Evolutionary conservation across 2,888 invertebrate species (phyloP).

Genomic region (Philonicus albiceps): DNA sequence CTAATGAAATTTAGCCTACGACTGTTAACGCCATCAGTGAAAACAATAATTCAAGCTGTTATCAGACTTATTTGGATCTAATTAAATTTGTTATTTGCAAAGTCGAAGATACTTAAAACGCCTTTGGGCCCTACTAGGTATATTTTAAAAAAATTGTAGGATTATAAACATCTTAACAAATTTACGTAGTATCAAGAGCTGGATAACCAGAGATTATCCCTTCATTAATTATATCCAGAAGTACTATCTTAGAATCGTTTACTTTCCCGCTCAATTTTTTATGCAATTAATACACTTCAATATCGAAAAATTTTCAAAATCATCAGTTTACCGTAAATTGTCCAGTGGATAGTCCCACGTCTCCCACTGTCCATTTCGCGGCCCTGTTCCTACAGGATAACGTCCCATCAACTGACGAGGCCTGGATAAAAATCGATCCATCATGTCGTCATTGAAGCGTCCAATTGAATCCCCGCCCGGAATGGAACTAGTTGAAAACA

Average conservation of each 20-base stretch:
- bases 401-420: not conserved
- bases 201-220: not conserved
- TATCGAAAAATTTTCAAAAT: not conserved
- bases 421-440: slow-evolving; percentile 16
- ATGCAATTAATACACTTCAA: not conserved
- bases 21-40: no score
- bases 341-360: not conserved
- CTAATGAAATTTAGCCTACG: no score
- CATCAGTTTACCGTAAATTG: not conserved
- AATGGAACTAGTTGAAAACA: slow-evolving; percentile 28
- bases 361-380: not conserved
- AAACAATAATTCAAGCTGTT: no score
- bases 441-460: slow-evolving; percentile 30
- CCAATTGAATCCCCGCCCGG: slow-evolving; percentile 4
- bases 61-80: no score
- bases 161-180: not conserved
- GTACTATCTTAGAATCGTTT: not conserved
- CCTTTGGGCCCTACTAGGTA: not conserved
- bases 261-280: not conserved
- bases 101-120: not conserved
- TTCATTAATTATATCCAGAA: not conserved
- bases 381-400: not conserved
- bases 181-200: not conserved
- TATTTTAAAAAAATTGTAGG: not conserved
- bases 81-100: not conserved